A percentile compares a stretch with the other conserved stretches of the same genome.
phyloP scores from a whole-genome alignment of 1,140 invertebrate species.

The Eriocheir sinensis region DNA sequence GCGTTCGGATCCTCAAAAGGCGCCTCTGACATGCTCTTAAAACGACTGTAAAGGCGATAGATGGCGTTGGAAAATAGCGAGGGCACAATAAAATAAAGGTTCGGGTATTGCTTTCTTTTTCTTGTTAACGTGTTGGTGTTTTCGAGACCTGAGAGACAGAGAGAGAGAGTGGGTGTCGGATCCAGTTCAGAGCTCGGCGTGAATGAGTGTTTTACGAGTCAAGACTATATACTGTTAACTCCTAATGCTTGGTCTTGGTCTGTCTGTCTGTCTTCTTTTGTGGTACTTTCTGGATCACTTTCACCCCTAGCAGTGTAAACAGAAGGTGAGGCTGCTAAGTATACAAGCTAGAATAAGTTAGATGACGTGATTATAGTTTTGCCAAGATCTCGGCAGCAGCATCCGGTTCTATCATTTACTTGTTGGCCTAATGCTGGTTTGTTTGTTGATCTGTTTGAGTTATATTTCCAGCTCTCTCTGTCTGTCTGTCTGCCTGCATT shows the following conservation, averaged over 20 bases:
- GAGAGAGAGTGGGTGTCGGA: neutral
- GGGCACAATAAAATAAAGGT: neutral
- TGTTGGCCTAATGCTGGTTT: neutral
- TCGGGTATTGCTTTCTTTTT: too few species aligned
- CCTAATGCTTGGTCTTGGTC: neutral
- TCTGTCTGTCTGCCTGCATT: too few species aligned
- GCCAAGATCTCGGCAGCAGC: neutral
- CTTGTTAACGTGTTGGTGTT: too few species aligned
- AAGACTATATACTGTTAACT: neutral
- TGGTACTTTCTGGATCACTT: neutral
- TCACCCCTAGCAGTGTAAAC: neutral
- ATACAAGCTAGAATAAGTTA: neutral
- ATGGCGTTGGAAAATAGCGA: neutral
- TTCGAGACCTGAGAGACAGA: neutral
- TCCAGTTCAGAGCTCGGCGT: neutral
- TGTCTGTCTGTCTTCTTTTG: neutral
- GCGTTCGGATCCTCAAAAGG: neutral
- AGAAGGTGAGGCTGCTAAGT: neutral
- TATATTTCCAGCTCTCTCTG: neutral
- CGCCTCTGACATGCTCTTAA: neutral
- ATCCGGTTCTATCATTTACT: too few species aligned
- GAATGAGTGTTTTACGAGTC: neutral
- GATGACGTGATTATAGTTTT: neutral
- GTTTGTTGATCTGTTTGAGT: too few species aligned
- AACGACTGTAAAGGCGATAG: neutral